Percentiles rank a stretch among this genome's conserved stretches.
These are phyloP conservation scores for Hyposoter didymator DNA, from an alignment of 2,888 invertebrate species.

Conservation along the genomic window DNA sequence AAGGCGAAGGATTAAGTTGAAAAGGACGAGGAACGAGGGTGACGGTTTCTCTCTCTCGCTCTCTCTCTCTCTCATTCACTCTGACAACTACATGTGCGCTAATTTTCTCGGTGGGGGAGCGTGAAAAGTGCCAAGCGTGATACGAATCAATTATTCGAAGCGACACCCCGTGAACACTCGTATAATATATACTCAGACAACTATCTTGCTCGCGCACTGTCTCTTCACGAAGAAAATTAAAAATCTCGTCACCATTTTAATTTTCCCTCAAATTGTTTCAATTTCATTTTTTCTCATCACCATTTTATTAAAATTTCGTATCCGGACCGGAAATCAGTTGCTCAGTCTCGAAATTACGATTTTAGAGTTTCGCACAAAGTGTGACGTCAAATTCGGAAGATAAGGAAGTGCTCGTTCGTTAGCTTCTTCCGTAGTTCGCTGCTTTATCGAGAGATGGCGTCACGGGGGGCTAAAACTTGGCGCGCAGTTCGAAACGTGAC, in stretches of 20 bases:
- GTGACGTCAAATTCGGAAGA: slow-evolving; percentile 24
- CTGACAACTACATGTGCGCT: slow-evolving; percentile 3
- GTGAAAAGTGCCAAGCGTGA: slow-evolving; percentile 65
- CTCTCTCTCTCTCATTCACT: neutral
- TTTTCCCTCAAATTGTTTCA: neutral
- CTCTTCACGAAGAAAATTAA: neutral
- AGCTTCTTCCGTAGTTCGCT: neutral
- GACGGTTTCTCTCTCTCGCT: slow-evolving; percentile 1
- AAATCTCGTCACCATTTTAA: neutral
- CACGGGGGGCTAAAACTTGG: neutral
- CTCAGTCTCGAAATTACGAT: neutral
- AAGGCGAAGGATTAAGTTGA: slow-evolving; percentile 2
- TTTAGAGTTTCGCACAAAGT: neutral
- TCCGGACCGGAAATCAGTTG: neutral
- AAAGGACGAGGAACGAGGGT: slow-evolving; percentile 18
- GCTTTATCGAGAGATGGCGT: slow-evolving; percentile 30
- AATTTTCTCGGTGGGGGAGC: slow-evolving; percentile 61
- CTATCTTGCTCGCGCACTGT: neutral
- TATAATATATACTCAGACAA: neutral
- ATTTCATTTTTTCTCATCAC: neutral
- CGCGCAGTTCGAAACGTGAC: neutral
- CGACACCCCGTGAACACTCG: slow-evolving; percentile 63
- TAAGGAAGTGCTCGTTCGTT: slow-evolving; percentile 65
- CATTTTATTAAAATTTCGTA: neutral
- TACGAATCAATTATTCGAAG: slow-evolving; percentile 69